Base-by-base conservation (phyloP, 2,888 invertebrate species). In the Tetramorium bicarinatum region DNA sequence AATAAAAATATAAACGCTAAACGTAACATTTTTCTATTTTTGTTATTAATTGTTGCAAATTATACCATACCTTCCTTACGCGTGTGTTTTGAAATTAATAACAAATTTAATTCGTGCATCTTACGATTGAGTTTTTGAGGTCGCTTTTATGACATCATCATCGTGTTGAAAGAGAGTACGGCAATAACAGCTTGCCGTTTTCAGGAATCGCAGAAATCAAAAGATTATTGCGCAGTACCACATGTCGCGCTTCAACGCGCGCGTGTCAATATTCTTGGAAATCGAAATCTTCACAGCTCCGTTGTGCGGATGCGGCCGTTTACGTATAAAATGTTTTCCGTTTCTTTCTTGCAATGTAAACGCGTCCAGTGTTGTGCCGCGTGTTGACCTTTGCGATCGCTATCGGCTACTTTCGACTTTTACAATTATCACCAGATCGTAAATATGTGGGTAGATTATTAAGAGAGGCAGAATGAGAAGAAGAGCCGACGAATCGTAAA, bases 351-450 rank as follows among this genome's bases (percentile, higher is more conserved):
- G 15, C 64, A 49, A 64, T 54, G 44, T 15, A 62, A 69, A 21
- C 44, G 59, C 69, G 69, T 69, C 25, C 66, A 56, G 25, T 47
- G 34, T 56, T 69, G 71, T 59, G 21, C 56, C 77, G 15, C 71
- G 79, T 18, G 71, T 47, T 79, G 72, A 79, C 79, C 79, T 79
- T 79, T 79, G 59, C 59, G 59, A 79, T 79, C 15, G 79, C 71
- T 79, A 79, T 71, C 79, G 79, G 79, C 79, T 79, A 79, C 71
- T 79, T 79, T 79, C 72, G 79, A 79, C 71, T 79, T 79, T 79
- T 79, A 69, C 64, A 44, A 71, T 69, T 79, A 71, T 71, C 59
- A 47, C 71, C 59, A 71, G 47, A 79, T 59, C 79, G 47, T 71
- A 79, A 79, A 79, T 79, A 69, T 25, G 47, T 71, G 56, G 59